Base-by-base conservation (phyloP, 2,888 invertebrate genomes). In the Pomacea canaliculata region DNA sequence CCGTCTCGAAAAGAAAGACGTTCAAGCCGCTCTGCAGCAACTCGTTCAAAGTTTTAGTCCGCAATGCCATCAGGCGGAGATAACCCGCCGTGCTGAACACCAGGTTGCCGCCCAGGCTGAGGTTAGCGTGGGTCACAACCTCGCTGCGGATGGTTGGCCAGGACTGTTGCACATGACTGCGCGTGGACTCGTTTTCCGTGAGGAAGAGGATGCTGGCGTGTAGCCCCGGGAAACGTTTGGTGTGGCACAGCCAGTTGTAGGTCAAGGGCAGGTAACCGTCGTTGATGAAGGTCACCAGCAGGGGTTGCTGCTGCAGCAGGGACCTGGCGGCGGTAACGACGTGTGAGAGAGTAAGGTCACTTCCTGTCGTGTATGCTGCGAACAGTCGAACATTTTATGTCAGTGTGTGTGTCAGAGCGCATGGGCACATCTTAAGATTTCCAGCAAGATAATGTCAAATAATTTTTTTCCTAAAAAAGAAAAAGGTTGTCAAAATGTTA, bases 241-340 rank as follows among this genome's bases (percentile, higher is more conserved):
- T 72, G 56, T 72, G 72, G 37, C 72, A 72, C 66, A 72, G 56
- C 66, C 65, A 72, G 66, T 72, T 72, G 66, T 27, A 66, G 27
- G 66, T 72, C 18, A 72, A 56, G 37, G 72, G 72, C 10, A 72
- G 72, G 66, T 72, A 72, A 66, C n/a, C 72, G 18, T 49, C 46
- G 66, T 72, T 72, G 65, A 72, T 37, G 66, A 72, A 49, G 18
- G 72, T 72, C 65, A 72, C 56, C 23, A 72, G 72, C 56, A 72
- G 27, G 10, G 65, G 66, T 37, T 65, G 65, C 27, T 56, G 63
- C 27, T 63, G 23, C 63, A 23, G 63, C 13, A 63, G 8, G 1
- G n/a, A 63, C 5, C 16, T 19, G 19, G 48, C n/a, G n/a, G 23
- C 13, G 23, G 49, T 48, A 7, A 71, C 10, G n/a, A 48, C 5